Evolutionary conservation across 2,113 vertebrate genomes (phyloP), one percentile per base, ranked within the genome.

Genomic region (Addax nasomaculatus): DNA sequence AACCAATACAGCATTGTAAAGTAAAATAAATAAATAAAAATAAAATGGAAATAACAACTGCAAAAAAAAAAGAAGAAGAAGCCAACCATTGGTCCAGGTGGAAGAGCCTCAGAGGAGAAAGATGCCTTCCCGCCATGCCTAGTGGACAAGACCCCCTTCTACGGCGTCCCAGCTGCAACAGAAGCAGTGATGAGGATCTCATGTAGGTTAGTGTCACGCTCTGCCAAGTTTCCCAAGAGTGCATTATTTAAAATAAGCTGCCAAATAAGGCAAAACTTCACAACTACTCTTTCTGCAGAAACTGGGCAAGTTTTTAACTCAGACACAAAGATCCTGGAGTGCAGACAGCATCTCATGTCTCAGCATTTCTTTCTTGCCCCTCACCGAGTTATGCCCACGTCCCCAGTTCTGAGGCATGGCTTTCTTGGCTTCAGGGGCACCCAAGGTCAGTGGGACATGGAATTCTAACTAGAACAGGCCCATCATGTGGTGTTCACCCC

Each of bases 391-490:
- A 49, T 45, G 89, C 83, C 96, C 81, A 89, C 0, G 0, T 53
- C 79, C 78, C 89, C 98, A 95, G 92, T 93, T 85, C 93, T 93
- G 55, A 84, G 76, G 60, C n/a, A 73, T 73, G 96, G 98, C 98
- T 98, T 98, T 98, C 98, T 96, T 98, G 89, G 98, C 98, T 97
- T 96, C 98, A 95, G 97, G 96, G 96, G 98, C 91, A 91, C 97
- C 98, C 98, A 99, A 98, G 98, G 98, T 98, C 99, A 99, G 97
- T 96, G 97, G 98, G 98, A 99, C 98, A 97, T 96, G 98, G 98
- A 98, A 98, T 98, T 99, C 98, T 99, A 99, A 99, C 98, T 98
- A 99, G 99, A 99, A 99, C 98, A 98, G 98, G 98, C 97, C 98
- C 98, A 98, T 98, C 98, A 97, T 97, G 55, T 57, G 96, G 98